Evolutionary conservation across 2,797 vertebrate genomes (phyloP).

Genomic region (Nyctibius grandis): DNA sequence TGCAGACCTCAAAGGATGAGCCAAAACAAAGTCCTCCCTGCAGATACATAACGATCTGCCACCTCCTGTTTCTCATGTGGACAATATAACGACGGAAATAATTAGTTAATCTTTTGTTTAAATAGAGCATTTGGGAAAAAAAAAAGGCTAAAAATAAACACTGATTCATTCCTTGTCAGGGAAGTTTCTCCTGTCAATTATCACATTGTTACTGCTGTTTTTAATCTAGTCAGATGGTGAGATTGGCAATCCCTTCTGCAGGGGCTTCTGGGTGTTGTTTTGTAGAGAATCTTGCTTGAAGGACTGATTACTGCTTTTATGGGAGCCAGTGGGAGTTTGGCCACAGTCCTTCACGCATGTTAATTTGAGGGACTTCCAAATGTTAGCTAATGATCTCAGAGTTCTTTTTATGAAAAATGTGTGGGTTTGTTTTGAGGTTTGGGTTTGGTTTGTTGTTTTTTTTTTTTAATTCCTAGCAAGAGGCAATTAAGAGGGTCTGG

Average conservation of each 20-base stretch:
- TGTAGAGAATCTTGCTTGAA: conserved; percentile 61
- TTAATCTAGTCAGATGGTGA: conserved; percentile 68
- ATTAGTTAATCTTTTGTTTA: conserved; percentile 59
- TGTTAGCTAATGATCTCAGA: conserved; percentile 66
- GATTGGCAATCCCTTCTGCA: conserved; percentile 67
- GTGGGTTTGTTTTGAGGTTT: conserved; percentile 59
- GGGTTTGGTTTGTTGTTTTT: neutral
- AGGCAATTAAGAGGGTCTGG: conserved; percentile 2
- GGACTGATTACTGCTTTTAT: conserved; percentile 66
- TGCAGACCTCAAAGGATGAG: neutral
- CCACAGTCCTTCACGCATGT: conserved; percentile 57
- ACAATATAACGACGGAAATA: conserved; percentile 27
- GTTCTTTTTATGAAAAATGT: conserved; percentile 60
- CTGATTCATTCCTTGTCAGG: conserved; percentile 66
- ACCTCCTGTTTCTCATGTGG: conserved; percentile 18
- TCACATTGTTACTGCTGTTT: conserved; percentile 70
- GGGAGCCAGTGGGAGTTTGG: conserved; percentile 65
- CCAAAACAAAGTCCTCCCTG: neutral
- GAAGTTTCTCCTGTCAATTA: conserved; percentile 69
- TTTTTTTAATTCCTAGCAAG: neutral
- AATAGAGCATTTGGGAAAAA: conserved; percentile 40
- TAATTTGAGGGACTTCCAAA: conserved; percentile 69
- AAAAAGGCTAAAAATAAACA: conserved; percentile 61
- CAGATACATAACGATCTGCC: neutral
- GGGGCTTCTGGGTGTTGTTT: conserved; percentile 66